phyloP scores from a whole-genome alignment of 1,140 invertebrate species.

The Lepidostoma basale region DNA sequence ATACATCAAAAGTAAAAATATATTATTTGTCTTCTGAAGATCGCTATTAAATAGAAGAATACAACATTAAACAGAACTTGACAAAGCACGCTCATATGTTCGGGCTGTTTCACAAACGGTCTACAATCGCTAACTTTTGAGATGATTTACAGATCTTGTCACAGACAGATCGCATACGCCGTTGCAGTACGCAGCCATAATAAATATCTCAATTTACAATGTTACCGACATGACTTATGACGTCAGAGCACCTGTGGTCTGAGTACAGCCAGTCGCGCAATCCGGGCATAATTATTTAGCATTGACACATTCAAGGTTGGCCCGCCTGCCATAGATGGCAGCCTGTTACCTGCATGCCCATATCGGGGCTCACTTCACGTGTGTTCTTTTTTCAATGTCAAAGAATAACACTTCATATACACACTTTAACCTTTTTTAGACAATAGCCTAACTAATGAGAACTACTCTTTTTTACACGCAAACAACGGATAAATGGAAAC shows the following conservation, averaged over 20 bases:
- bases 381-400: conserved; percentile 28
- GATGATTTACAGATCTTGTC: conserved; percentile 11
- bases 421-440: no score
- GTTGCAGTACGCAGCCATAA: neutral
- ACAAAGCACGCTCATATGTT: no score
- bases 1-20: no score
- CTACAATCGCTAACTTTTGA: neutral
- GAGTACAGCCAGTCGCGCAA: conserved; percentile 9
- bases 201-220: conserved; percentile 10
- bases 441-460: no score
- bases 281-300: conserved; percentile 37
- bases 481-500: no score
- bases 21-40: no score
- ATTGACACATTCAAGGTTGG: conserved; percentile 37
- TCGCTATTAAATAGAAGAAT: no score
- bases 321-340: conserved; percentile 27
- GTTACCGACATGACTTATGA: conserved; percentile 11
- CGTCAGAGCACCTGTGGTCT: conserved; percentile 25
- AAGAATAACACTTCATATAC: conserved; percentile 4
- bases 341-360: conserved; percentile 19
- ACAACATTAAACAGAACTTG: no score
- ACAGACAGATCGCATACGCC: neutral
- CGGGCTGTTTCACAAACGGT: neutral
- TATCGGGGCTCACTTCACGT: neutral
- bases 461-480: no score